These are phyloP conservation scores for Ciona savignyi DNA, from an alignment of 23 tunicate species.

Conservation along the genomic window DNA sequence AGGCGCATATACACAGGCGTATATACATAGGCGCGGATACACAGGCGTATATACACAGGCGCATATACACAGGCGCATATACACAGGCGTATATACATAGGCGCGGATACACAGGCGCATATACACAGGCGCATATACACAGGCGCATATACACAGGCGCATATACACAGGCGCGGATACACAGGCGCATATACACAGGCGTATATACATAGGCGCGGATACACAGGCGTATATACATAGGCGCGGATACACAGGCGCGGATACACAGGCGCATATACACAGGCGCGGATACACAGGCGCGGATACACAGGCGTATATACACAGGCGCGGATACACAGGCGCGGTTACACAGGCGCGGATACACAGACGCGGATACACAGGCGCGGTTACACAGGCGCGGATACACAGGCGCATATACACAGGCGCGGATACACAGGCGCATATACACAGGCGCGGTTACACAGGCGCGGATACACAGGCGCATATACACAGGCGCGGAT, in stretches of 20 bases:
- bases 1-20: too few species aligned
- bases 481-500: background rate
- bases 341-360: background rate
- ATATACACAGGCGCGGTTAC: too few species aligned
- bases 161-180: too few species aligned
- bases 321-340: too few species aligned
- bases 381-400: too few species aligned
- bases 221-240: too few species aligned
- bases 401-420: background rate
- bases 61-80: constrained; percentile 44
- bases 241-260: background rate
- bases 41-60: background rate
- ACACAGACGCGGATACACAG: constrained; percentile 10
- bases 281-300: constrained; percentile 22
- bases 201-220: constrained; percentile 43
- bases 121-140: background rate
- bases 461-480: background rate
- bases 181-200: background rate
- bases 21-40: too few species aligned
- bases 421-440: constrained; percentile 29
- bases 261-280: background rate
- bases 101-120: background rate
- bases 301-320: background rate
- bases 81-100: too few species aligned
- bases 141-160: too few species aligned